Evolutionary conservation across 2,113 vertebrate species (phyloP).

Genomic region (Lampris incognitus): DNA sequence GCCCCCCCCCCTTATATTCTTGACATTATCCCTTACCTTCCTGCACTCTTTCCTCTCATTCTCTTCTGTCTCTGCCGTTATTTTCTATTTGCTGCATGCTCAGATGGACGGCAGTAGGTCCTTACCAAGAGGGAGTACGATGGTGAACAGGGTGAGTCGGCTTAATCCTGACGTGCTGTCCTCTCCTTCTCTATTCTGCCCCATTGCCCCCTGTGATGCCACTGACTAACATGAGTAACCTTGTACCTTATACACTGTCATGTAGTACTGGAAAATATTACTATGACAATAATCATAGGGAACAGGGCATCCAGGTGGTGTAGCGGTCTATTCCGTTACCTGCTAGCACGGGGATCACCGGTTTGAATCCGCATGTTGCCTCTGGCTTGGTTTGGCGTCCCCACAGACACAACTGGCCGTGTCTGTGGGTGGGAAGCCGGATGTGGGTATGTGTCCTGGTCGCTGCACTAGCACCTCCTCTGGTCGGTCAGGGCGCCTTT

Average conservation of each 20-base stretch:
- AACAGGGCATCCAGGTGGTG: too few species aligned
- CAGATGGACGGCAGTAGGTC: constrained; percentile 83
- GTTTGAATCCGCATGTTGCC: too few species aligned
- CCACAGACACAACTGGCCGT: too few species aligned
- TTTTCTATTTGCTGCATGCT: constrained; percentile 47
- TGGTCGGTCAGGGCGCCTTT: too few species aligned
- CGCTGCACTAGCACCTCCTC: too few species aligned
- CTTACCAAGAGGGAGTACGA: constrained; percentile 75
- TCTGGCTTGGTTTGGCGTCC: too few species aligned
- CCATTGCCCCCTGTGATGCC: constrained; percentile 15
- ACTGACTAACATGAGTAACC: constrained; percentile 43
- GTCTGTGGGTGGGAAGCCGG: too few species aligned
- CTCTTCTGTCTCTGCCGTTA: constrained; percentile 34
- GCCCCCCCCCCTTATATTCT: constrained; percentile 5
- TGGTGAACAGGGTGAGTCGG: constrained; percentile 84
- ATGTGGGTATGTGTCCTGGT: too few species aligned
- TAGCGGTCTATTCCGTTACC: too few species aligned
- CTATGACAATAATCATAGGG: too few species aligned
- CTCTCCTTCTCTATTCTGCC: constrained; percentile 16
- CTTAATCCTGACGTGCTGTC: constrained; percentile 26
- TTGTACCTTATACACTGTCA: constrained; percentile 11
- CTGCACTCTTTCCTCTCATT: constrained; percentile 32
- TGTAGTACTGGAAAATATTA: too few species aligned
- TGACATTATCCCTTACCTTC: constrained; percentile 34
- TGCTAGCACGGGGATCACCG: too few species aligned